phyloP scores from a whole-genome alignment of 2,888 invertebrate species.

The Tetranychus truncatus region DNA sequence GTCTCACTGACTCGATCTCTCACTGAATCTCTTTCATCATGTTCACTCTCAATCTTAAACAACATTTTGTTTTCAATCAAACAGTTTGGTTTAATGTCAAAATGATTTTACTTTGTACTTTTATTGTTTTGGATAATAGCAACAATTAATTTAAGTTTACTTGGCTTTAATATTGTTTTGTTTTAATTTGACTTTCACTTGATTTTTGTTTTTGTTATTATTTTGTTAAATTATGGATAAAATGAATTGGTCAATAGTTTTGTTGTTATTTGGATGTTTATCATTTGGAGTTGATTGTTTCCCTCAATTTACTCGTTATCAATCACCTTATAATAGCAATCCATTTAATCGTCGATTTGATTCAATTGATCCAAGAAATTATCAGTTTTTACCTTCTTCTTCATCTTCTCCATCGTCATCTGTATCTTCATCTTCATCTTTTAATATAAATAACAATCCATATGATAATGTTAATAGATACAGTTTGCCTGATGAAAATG shows the following conservation, averaged over 20 bases:
- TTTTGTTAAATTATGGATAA: neutral
- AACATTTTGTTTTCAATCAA: neutral
- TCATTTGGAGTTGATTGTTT: neutral
- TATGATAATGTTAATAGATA: neutral
- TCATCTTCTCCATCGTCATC: neutral
- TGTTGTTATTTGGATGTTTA: neutral
- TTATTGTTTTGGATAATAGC: neutral
- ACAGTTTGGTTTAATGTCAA: neutral
- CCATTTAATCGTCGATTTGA: neutral
- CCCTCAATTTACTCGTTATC: neutral
- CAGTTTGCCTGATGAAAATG: neutral
- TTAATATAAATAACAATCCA: neutral
- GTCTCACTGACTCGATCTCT: neutral
- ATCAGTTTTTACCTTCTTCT: neutral
- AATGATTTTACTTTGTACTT: neutral
- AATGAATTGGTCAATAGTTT: neutral
- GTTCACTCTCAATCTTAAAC: neutral
- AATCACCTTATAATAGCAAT: neutral
- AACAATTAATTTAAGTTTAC: too few species aligned
- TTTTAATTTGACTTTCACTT: neutral
- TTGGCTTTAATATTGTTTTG: neutral
- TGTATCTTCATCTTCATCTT: neutral
- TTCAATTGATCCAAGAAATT: neutral
- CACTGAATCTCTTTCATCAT: neutral
- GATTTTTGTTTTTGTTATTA: neutral